A percentile compares a stretch with the other conserved stretches of the same genome.
Evolutionary conservation across 1,140 invertebrate genomes (phyloP).

Genomic region (Phenacoccus solenopsis): DNA sequence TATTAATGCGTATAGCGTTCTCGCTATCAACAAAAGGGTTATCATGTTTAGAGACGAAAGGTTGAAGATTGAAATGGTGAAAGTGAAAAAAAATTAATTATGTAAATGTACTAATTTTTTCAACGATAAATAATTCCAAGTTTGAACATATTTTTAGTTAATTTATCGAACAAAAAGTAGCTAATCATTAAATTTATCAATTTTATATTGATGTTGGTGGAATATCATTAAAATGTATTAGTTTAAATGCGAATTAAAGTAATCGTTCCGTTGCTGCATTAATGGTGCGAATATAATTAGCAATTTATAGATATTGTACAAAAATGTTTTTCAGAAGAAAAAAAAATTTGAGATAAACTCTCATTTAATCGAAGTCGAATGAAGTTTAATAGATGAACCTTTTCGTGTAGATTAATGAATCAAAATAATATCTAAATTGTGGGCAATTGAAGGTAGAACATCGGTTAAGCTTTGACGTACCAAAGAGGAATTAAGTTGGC

Average conservation of each 20-base stretch:
- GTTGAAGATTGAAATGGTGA: neutral
- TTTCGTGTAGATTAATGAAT: no score
- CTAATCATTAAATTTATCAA: neutral
- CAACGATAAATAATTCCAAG: neutral
- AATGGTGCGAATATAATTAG: conserved; percentile 2
- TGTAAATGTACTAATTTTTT: neutral
- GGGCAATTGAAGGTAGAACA: no score
- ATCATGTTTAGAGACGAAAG: neutral
- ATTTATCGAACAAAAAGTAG: neutral
- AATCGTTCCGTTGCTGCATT: neutral
- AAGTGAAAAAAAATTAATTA: conserved; percentile 3
- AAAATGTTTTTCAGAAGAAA: neutral
- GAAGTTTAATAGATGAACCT: no score
- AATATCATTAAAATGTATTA: neutral
- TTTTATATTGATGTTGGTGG: neutral
- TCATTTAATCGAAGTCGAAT: no score
- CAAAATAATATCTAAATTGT: neutral
- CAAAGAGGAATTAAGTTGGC: no score
- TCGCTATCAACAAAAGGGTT: neutral
- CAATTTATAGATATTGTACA: neutral
- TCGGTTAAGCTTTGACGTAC: no score
- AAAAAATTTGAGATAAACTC: neutral
- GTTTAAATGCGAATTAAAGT: neutral
- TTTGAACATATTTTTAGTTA: neutral
- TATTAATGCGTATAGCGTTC: neutral